Conservation (phyloP, 2,888 invertebrate species). For the Stegophylla sp. region DNA sequence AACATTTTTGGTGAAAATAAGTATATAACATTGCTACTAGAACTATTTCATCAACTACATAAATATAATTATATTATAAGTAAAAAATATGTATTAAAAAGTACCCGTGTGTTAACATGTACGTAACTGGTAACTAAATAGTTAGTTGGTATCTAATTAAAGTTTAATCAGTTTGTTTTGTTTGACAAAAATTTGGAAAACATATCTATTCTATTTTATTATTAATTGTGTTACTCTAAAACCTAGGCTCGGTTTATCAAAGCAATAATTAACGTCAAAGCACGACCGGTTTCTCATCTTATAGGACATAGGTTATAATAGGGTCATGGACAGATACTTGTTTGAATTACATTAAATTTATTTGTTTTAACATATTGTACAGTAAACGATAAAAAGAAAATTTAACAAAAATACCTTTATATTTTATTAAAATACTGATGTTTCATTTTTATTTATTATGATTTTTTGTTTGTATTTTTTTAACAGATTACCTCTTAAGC, state of each 20-base stretch:
- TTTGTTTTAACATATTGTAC: background rate
- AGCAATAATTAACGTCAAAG: background rate
- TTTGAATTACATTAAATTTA: constrained; percentile 1
- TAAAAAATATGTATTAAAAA: too few species aligned
- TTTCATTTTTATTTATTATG: background rate
- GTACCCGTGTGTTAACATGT: too few species aligned
- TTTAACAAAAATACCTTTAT: background rate
- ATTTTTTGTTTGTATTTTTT: background rate
- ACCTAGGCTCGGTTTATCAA: background rate
- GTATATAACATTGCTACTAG: too few species aligned
- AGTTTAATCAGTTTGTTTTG: background rate
- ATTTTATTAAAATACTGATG: background rate
- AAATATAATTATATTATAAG: too few species aligned
- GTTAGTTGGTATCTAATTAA: too few species aligned
- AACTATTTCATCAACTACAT: too few species aligned
- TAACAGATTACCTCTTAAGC: constrained; percentile 42
- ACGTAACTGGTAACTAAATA: too few species aligned
- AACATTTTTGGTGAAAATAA: too few species aligned
- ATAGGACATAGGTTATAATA: constrained; percentile 14
- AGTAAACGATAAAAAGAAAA: background rate
- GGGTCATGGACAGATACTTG: constrained; percentile 34
- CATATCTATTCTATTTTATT: background rate
- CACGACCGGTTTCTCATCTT: constrained; percentile 27
- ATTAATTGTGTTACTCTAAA: background rate
- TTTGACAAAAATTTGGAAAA: background rate